These are phyloP conservation scores for Trinorchestia longiramus DNA, from an alignment of 1,140 invertebrate species.

Conservation along the genomic window DNA sequence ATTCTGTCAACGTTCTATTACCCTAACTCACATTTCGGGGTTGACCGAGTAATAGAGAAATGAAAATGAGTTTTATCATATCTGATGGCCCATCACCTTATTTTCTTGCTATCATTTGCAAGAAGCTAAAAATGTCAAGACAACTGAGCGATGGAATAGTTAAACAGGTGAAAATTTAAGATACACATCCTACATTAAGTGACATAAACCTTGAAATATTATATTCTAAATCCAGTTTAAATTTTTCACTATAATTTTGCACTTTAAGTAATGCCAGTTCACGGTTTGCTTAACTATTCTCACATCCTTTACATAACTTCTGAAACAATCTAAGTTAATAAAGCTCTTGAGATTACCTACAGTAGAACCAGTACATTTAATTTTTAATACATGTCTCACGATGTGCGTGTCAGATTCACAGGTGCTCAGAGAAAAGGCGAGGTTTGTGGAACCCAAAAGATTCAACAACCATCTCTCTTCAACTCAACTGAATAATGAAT, in stretches of 20 bases:
- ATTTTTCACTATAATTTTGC: too few relatives aligned
- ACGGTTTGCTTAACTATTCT: too few relatives aligned
- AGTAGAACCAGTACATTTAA: background rate
- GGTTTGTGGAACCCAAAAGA: background rate
- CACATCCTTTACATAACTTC: too few relatives aligned
- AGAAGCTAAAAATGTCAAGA: background rate
- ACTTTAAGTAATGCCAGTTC: too few relatives aligned
- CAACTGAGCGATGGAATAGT: background rate
- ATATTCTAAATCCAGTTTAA: background rate
- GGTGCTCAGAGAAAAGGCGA: background rate
- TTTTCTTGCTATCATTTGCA: background rate
- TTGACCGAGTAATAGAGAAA: background rate
- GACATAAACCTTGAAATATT: background rate
- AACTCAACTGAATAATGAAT: background rate
- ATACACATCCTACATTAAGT: background rate
- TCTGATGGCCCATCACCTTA: background rate
- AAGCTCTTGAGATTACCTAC: too few relatives aligned
- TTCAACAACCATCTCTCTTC: background rate
- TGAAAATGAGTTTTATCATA: background rate
- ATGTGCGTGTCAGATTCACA: background rate
- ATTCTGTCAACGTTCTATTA: background rate
- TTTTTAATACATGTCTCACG: background rate
- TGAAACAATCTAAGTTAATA: too few relatives aligned
- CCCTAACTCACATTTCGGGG: too few relatives aligned
- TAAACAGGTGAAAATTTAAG: background rate